Conservation (phyloP, 2,888 invertebrate species). For the Entomobrya multifasciata region DNA sequence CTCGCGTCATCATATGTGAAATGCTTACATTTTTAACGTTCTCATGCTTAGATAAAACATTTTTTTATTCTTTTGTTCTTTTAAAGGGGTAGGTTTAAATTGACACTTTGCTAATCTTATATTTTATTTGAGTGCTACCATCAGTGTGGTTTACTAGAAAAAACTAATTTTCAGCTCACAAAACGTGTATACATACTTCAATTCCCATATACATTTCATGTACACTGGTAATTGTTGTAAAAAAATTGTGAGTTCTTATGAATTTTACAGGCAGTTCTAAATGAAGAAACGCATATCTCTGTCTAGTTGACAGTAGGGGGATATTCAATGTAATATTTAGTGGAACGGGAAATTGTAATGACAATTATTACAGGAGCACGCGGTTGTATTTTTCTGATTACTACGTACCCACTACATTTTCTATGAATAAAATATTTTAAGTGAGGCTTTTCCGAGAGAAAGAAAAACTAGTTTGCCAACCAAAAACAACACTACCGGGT, state of each 20-base stretch:
- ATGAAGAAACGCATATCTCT: background rate
- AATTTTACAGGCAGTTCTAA: slow-evolving; percentile 12
- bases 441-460: background rate
- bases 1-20: background rate
- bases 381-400: slow-evolving; percentile 3
- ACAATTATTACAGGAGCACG: too few relatives aligned
- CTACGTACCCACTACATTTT: slow-evolving; percentile 37
- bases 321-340: slow-evolving; percentile 1
- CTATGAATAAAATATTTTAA: background rate
- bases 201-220: too few relatives aligned
- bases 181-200: too few relatives aligned
- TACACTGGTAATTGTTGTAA: too few relatives aligned
- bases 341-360: background rate
- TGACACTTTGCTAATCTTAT: too few relatives aligned
- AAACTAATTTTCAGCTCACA: too few relatives aligned
- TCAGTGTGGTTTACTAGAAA: too few relatives aligned
- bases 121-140: too few relatives aligned
- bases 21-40: background rate
- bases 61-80: background rate
- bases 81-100: too few relatives aligned
- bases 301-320: background rate
- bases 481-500: too few relatives aligned
- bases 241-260: too few relatives aligned
- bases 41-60: background rate
- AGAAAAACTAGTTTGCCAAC: background rate